Conservation (phyloP, 2,888 invertebrate species). For the Leucozona laternaria region DNA sequence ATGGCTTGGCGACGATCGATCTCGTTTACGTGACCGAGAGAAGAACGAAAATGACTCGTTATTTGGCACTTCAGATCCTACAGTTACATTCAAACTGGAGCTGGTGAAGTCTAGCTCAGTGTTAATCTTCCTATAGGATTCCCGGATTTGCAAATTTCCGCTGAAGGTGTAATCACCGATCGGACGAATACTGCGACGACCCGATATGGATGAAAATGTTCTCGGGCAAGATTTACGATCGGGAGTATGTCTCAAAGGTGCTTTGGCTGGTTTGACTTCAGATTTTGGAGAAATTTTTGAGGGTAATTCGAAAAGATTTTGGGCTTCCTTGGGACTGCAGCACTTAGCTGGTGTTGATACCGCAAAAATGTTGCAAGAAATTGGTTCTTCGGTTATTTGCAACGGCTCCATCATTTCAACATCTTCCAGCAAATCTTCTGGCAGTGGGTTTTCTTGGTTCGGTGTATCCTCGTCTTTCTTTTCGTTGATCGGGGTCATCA, state of each 20-base stretch:
- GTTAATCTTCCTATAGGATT: slow-evolving; percentile 80
- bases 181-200: slow-evolving; percentile 81
- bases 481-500: slow-evolving; percentile 29
- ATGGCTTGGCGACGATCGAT: slow-evolving; percentile 79
- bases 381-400: slow-evolving; percentile 10
- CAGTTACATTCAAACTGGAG: slow-evolving; percentile 82
- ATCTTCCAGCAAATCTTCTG: slow-evolving; percentile 76
- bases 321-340: slow-evolving; percentile 13
- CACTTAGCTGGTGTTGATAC: slow-evolving; percentile 61
- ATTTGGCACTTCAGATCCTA: slow-evolving; percentile 82
- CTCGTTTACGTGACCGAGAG: slow-evolving; percentile 82
- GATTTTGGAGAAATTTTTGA: slow-evolving; percentile 74
- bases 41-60: slow-evolving; percentile 81
- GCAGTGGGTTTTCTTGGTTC: slow-evolving; percentile 19
- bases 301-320: background rate
- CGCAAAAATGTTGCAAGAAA: slow-evolving; percentile 6
- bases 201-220: slow-evolving; percentile 80
- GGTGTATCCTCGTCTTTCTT: slow-evolving; percentile 28
- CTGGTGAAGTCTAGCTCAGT: slow-evolving; percentile 81
- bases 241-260: slow-evolving; percentile 77
- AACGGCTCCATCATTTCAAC: slow-evolving; percentile 79
- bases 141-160: slow-evolving; percentile 77
- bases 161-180: slow-evolving; percentile 78
- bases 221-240: slow-evolving; percentile 77
- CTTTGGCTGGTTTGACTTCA: slow-evolving; percentile 77